Evolutionary conservation across 1,140 invertebrate species (phyloP), one percentile per base, ranked within the genome.

Genomic region (Drosophila dunni): DNA sequence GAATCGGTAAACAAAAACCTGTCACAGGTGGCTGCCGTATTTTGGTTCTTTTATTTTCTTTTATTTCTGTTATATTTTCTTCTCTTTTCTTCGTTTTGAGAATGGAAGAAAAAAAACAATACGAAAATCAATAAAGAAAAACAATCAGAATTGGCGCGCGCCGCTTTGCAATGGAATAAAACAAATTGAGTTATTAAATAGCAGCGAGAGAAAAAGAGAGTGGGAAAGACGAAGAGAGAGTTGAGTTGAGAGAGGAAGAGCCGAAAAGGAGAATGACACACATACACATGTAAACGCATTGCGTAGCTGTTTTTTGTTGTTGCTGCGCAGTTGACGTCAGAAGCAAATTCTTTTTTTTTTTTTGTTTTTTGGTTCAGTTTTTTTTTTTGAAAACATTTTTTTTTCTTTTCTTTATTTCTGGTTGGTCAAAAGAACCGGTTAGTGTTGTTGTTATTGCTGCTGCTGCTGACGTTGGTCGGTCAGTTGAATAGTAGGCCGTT

Each of bases 381-480:
- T 20, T 20, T 69, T 66, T 69, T 70, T 75, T 66, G 13, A 50
- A 67, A 72, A 67, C 38, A 58, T 53, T 79, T 77, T 29, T 29
- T 24, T 24, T 29, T 29, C 40, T 11, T 11, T 73, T 51, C 80
- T 82, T 74, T 79, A 72, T 72, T 51, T 56, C 69, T 67, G 50
- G 20, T 54, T 86, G 79, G 77, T 69, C 83, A 86, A 88, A 88
- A 86, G 54, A 86, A 86, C 83, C 83, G 83, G 83, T 88, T 88
- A 48, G 53, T 57, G 57, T 67, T 75, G 67, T 65, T 76, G 65
- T 63, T 79, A 48, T 61, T 63, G 64, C 38, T 60, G 54, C 15
- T 48, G 24, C 11, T 34, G 45, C 78, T 76, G 79, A 73, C 72
- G 83, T 70, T 73, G 76, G 46, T 73, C 66, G 74, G 50, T 34